Base-by-base conservation (phyloP, 2,888 invertebrate genomes). In the Lasioglossum marginatum region DNA sequence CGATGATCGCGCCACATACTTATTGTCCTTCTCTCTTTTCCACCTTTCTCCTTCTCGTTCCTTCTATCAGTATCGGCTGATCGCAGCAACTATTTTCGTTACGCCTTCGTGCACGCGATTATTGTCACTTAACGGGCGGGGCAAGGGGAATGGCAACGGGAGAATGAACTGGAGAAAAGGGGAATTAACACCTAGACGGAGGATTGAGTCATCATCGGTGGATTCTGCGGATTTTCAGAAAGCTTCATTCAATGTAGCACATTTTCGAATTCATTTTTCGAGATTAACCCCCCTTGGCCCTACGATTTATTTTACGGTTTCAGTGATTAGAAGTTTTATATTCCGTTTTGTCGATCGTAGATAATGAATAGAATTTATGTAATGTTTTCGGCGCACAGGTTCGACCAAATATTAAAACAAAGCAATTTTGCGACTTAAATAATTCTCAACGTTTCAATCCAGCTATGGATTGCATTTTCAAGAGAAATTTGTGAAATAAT, bases 1-100 rank as follows among this genome's bases (percentile, higher is more conserved):
- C 57, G 57, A 63, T 2, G 31, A 37, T 70, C 73, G 43, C 48
- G 31, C 27, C n/a, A 57, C 57, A 40, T 27, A 52, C 23, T 60
- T 23, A 68, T 16, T 48, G 16, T 76, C 45, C 43, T 27, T n/a
- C 34, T 23, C 37, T 52, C 16, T 40, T 31, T 23, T 19, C 37
- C 71, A 27, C 23, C 34, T 40, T 10, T 57, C 34, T 27, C 52
- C 71, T 19, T 77, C 40, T 70, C n/a, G 48, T n/a, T 66, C 70
- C 34, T 23, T 23, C 48, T 52, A 8, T 45, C 34, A 23, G 16
- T 78, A 82, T 77, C 79, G 66, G 57, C 72, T 72, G 66, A 81
- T 86, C 66, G 40, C 60, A 27, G 34, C 70, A 66, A 82, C 79
- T 78, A 86, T 86, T 87, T 86, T 79, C 48, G 82, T 80, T 77